Evolutionary conservation across 2,113 vertebrate genomes (phyloP).

Genomic region (Lamprotornis superbus): DNA sequence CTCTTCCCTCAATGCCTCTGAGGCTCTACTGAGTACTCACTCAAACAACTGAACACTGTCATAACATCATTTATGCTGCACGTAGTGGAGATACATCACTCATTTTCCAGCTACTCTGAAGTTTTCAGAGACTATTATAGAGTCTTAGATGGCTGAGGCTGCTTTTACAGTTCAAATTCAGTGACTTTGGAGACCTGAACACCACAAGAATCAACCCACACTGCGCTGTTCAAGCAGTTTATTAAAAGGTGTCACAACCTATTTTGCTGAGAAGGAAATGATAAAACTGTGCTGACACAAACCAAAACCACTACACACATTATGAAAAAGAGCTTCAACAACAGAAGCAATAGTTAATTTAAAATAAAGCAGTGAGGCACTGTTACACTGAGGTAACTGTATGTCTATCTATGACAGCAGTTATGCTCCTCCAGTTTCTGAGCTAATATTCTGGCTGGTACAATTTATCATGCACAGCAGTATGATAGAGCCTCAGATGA

Average conservation of each 20-base stretch:
- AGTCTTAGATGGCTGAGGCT: not conserved
- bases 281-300: not conserved
- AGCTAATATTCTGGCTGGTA: not conserved
- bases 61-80: not conserved
- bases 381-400: not conserved
- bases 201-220: not conserved
- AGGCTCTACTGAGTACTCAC: not conserved
- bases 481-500: not conserved
- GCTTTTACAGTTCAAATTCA: not conserved
- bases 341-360: not conserved
- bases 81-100: not conserved
- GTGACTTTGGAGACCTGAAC: not conserved
- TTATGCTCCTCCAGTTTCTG: not conserved
- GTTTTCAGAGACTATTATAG: not conserved
- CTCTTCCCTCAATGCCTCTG: not conserved
- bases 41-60: not conserved
- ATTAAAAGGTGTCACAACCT: not conserved
- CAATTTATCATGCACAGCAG: not conserved
- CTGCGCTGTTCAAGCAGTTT: not conserved
- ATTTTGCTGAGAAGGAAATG: not conserved
- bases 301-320: not conserved
- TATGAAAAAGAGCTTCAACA: not conserved
- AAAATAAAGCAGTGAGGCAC: not conserved
- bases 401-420: not conserved
- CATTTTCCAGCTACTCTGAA: not conserved